Conservation (phyloP, 2,888 invertebrate species). For the Oligia strigilis region DNA sequence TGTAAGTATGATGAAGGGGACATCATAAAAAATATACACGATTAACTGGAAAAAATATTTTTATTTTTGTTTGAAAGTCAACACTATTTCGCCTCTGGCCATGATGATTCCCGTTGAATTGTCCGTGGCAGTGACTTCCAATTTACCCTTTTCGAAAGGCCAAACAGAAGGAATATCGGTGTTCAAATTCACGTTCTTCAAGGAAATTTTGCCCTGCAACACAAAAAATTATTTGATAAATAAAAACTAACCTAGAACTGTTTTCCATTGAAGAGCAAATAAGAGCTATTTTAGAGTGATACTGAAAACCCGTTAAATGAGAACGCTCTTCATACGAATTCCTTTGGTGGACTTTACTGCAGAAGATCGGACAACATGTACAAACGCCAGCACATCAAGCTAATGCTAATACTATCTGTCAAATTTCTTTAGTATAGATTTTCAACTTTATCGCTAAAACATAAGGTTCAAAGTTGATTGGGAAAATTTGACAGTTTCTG, state of each 20-base stretch:
- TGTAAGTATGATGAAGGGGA: neutral
- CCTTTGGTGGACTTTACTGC: neutral
- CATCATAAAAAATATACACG: neutral
- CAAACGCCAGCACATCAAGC: no score
- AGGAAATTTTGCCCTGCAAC: constrained; percentile 50
- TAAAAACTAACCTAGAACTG: neutral
- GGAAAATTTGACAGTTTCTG: no score
- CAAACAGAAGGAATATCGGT: constrained; percentile 46
- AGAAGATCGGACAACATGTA: no score
- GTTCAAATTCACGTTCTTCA: constrained; percentile 50
- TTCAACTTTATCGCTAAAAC: no score
- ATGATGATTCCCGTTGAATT: constrained; percentile 17
- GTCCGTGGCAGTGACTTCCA: constrained; percentile 9
- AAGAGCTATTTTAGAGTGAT: neutral
- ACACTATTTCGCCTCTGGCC: constrained; percentile 3
- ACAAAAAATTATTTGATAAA: neutral
- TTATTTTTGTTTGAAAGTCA: constrained; percentile 39
- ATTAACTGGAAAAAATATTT: neutral
- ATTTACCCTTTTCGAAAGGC: constrained; percentile 58
- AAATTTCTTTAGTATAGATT: no score
- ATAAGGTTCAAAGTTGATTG: no score
- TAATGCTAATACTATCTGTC: no score
- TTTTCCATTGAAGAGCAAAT: neutral
- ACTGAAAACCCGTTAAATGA: neutral
- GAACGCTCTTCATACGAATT: neutral